Conservation (phyloP, 1,140 invertebrate genomes). For the Lordiphosa mommai region DNA sequence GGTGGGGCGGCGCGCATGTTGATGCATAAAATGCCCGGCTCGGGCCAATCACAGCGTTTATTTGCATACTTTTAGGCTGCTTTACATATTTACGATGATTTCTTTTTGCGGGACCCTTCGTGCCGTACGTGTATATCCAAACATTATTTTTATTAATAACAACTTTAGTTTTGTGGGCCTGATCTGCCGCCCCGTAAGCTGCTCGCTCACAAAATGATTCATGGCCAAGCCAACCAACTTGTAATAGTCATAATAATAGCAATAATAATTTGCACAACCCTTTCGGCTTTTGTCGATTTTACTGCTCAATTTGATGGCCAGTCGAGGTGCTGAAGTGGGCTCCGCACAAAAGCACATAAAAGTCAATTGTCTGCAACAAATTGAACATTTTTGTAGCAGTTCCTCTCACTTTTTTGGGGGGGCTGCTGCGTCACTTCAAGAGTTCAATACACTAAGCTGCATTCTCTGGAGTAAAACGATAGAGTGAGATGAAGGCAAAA, state of each 20-base stretch:
- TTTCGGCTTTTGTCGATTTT: constrained; percentile 58
- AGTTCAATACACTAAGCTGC: constrained; percentile 23
- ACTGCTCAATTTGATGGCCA: constrained; percentile 64
- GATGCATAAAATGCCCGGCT: constrained; percentile 44
- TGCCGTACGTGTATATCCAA: background rate
- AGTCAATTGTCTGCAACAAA: constrained; percentile 61
- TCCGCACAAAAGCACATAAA: constrained; percentile 33
- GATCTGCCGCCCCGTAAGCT: background rate
- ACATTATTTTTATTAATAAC: constrained; percentile 65
- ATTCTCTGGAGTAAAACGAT: background rate
- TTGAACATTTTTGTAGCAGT: constrained; percentile 49
- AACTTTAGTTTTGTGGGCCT: background rate
- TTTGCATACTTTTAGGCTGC: constrained; percentile 61
- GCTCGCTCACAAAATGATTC: constrained; percentile 39
- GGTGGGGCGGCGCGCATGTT: constrained; percentile 21
- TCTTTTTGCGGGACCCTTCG: background rate
- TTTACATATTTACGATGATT: constrained; percentile 55
- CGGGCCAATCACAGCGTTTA: constrained; percentile 50
- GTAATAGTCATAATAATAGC: constrained; percentile 64
- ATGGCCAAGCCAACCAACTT: constrained; percentile 37
- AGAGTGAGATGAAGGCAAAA: background rate
- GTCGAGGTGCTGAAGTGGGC: background rate
- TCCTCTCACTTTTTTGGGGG: background rate
- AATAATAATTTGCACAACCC: constrained; percentile 73
- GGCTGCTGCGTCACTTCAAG: background rate